These are phyloP conservation scores for Brotula barbata DNA, from an alignment of 2,797 vertebrate species.

Conservation along the genomic window DNA sequence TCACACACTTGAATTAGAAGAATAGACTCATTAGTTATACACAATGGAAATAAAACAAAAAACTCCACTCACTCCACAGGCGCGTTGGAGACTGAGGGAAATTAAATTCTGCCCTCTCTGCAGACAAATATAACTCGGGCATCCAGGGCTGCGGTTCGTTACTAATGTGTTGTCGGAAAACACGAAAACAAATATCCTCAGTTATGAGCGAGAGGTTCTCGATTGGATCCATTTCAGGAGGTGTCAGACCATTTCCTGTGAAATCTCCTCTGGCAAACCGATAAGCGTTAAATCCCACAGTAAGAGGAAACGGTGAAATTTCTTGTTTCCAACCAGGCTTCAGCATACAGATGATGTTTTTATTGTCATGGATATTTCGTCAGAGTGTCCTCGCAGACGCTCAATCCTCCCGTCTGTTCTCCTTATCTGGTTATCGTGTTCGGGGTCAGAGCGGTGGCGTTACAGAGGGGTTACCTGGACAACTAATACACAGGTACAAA, in stretches of 20 bases:
- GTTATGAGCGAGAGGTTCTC: conserved; percentile 16
- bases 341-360: conserved; percentile 3
- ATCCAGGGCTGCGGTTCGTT: conserved; percentile 29
- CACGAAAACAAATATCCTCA: conserved; percentile 40
- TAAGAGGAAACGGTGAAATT: conserved; percentile 13
- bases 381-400: background rate
- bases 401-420: no score
- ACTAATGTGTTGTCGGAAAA: conserved; percentile 35
- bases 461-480: no score
- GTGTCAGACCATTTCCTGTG: conserved; percentile 39
- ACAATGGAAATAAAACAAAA: conserved; percentile 15
- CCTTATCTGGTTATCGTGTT: no score
- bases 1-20: conserved; percentile 39
- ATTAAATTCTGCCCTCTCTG: background rate
- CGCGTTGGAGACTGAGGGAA: conserved; percentile 7
- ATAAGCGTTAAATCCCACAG: conserved; percentile 14
- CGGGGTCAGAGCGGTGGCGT: no score
- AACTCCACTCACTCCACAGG: conserved; percentile 16
- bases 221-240: conserved; percentile 47
- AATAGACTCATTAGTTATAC: conserved; percentile 47
- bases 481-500: no score
- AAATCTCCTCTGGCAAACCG: conserved; percentile 11
- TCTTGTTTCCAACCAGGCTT: conserved; percentile 6
- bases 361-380: conserved; percentile 31
- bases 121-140: conserved; percentile 25